phyloP scores from a whole-genome alignment of 2,888 invertebrate species.

The Apodemia duryi region DNA sequence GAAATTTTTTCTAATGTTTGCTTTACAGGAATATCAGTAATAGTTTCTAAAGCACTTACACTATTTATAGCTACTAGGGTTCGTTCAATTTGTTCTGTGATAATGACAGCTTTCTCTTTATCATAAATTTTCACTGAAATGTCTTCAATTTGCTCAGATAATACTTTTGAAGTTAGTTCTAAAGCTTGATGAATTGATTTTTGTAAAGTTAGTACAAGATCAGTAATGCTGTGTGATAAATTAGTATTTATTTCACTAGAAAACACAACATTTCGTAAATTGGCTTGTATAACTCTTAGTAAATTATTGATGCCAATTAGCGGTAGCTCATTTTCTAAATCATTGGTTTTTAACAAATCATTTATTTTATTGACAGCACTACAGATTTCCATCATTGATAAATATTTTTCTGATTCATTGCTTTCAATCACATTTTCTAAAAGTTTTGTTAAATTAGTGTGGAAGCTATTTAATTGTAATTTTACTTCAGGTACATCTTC shows the following conservation, averaged over 20 bases:
- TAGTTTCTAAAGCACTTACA: slow-evolving; percentile 47
- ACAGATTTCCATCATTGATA: slow-evolving; percentile 58
- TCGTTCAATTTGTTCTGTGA: slow-evolving; percentile 57
- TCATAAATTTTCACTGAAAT: slow-evolving; percentile 34
- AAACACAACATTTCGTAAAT: slow-evolving; percentile 51
- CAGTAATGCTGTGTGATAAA: slow-evolving; percentile 28
- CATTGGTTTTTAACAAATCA: slow-evolving; percentile 49
- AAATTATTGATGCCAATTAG: slow-evolving; percentile 59
- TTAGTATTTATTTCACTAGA: slow-evolving; percentile 48
- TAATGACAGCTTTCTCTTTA: slow-evolving; percentile 43
- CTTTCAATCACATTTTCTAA: slow-evolving; percentile 79
- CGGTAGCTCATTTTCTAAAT: slow-evolving; percentile 45
- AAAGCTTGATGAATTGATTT: slow-evolving; percentile 54
- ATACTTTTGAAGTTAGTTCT: slow-evolving; percentile 47
- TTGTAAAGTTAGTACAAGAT: slow-evolving; percentile 49
- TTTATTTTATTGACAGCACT: slow-evolving; percentile 59
- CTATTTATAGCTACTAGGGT: slow-evolving; percentile 55
- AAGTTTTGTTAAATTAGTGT: slow-evolving; percentile 75
- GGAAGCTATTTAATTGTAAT: slow-evolving; percentile 51
- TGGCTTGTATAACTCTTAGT: slow-evolving; percentile 52
- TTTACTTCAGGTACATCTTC: slow-evolving; percentile 49
- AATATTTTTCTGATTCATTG: slow-evolving; percentile 63
- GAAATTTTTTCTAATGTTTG: slow-evolving; percentile 52
- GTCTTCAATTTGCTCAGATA: slow-evolving; percentile 52
- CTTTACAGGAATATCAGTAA: slow-evolving; percentile 35